Evolutionary conservation across 2,113 vertebrate genomes (phyloP), one percentile per base, ranked within the genome.

Genomic region (Labeo catla): DNA sequence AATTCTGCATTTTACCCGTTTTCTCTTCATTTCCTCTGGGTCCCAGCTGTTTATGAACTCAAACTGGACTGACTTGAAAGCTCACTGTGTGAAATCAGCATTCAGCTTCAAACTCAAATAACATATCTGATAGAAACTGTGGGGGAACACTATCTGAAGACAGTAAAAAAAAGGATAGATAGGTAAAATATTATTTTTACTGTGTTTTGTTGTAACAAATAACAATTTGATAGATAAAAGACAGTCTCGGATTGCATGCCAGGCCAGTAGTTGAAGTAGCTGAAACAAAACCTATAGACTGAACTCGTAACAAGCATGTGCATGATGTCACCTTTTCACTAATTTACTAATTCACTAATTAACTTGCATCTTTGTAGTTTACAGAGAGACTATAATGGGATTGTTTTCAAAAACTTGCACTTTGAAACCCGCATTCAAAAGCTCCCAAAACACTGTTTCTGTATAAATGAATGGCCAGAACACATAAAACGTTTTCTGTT

Each of bases 71-170:
- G 72, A 90, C 81, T 91, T 80, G 47, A 87, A 85, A 83, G 89
- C 88, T 91, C 90, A 90, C 88, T 89, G 81, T 86, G 87, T 89
- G 88, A 92, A 92, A 91, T 89, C 89, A 79, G 68, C 85, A 83
- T 70, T 81, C 84, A 77, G 85, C 84, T 84, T 76, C 47, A 65
- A 92, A 88, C 80, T 87, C 84, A 87, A 87, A 92, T 84, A 87
- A 81, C 4, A 61, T 85, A 23, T 87, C 85, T 47, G n/a, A 63
- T 68, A 63, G 15, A 87, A 85, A 23, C 59, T 21, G 73, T 13
- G 21, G 59, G 72, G 61, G 85, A 86, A 87, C 85, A 63, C 66
- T 54, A 88, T 65, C 66, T 15, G 45, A 70, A 86, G 8, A 88
- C 84, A 89, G 50, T 74, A 49, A 49, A 73, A 49, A 28, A 28